Conservation (phyloP, 1,140 invertebrate genomes). For the Meloidogyne exigua region DNA sequence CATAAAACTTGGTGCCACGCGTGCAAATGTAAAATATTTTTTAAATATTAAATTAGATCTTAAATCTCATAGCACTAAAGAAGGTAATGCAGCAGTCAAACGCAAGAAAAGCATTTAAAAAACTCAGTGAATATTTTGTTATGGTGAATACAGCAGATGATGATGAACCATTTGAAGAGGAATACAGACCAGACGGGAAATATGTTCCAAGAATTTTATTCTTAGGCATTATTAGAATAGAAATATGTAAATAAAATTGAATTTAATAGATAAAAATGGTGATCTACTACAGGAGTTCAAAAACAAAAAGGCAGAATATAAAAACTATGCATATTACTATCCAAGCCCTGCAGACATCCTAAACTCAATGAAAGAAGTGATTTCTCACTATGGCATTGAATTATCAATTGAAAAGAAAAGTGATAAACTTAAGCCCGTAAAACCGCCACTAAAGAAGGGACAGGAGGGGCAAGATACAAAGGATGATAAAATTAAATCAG, state of each 20-base stretch:
- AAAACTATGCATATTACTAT: constrained; percentile 63
- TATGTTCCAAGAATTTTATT: constrained; percentile 63
- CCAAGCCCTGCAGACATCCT: constrained; percentile 61
- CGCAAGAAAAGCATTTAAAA: constrained; percentile 63
- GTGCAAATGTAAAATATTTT: constrained; percentile 53
- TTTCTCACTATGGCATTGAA: constrained; percentile 54
- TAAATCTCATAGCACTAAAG: constrained; percentile 55
- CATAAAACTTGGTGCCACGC: constrained; percentile 64
- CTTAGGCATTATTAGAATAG: constrained; percentile 41
- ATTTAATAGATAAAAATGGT: constrained; percentile 49
- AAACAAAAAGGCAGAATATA: constrained; percentile 64
- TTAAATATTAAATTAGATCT: neutral
- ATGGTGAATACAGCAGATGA: constrained; percentile 64
- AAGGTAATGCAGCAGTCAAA: constrained; percentile 64
- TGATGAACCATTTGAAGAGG: constrained; percentile 62
- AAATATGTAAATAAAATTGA: neutral
- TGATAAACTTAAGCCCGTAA: constrained; percentile 60
- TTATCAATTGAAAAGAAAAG: constrained; percentile 57
- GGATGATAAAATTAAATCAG: constrained; percentile 31
- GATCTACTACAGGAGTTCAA: constrained; percentile 51
- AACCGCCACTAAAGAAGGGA: constrained; percentile 42
- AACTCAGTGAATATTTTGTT: constrained; percentile 58
- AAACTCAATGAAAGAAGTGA: constrained; percentile 63
- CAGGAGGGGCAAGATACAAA: constrained; percentile 36
- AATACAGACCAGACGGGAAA: constrained; percentile 58